Percentiles rank a stretch among this genome's conserved stretches.
Evolutionary conservation across 2,797 vertebrate genomes (phyloP).

Genomic region (Myotis planiceps): DNA sequence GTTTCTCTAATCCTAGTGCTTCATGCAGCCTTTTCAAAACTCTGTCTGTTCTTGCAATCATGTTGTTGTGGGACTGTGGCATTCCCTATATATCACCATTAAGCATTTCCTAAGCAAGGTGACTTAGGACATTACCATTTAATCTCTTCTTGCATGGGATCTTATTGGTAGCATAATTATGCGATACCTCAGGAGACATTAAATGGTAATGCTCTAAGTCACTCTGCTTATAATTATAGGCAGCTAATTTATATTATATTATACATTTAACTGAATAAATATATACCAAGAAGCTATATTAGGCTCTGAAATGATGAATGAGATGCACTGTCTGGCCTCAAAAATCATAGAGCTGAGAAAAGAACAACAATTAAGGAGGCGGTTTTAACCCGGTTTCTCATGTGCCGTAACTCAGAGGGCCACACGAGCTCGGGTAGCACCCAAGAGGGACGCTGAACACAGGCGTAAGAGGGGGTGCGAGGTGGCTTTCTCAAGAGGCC

Average conservation of each 20-base stretch:
- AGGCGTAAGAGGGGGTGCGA: not conserved
- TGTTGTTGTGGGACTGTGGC: not conserved
- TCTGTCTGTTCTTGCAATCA: not conserved
- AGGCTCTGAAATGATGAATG: not conserved
- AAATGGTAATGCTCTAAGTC: not conserved
- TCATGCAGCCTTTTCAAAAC: not conserved
- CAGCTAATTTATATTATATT: not conserved
- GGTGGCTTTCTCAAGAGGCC: not conserved
- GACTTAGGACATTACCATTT: not conserved
- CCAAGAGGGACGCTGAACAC: not conserved
- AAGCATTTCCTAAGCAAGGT: not conserved
- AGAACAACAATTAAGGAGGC: not conserved
- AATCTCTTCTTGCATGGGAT: not conserved
- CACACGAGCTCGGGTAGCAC: rapidly evolving
- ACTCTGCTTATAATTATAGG: not conserved
- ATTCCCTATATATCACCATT: not conserved
- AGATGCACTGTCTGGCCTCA: not conserved
- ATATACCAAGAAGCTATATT: not conserved
- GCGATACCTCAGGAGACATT: not conserved
- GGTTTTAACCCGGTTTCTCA: not conserved
- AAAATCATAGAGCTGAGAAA: not conserved
- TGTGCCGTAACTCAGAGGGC: too few relatives aligned
- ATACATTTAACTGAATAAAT: not conserved
- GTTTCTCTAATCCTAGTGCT: not conserved
- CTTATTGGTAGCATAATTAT: not conserved